Conservation (phyloP, 1,140 invertebrate genomes). For the Diorhabda sublineata region DNA sequence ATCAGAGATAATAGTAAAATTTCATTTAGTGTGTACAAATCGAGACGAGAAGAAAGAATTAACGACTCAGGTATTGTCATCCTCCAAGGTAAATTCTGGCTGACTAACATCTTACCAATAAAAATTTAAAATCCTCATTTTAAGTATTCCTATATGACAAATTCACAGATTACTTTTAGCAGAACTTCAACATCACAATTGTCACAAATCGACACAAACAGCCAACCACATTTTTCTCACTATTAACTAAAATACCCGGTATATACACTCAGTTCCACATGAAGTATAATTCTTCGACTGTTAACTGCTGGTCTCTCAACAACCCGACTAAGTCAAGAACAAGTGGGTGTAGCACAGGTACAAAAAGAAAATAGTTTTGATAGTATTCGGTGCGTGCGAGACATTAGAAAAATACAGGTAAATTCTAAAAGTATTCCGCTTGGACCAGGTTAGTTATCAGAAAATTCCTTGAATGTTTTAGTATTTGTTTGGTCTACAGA, state of each 20-base stretch:
- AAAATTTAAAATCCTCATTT: slow-evolving; percentile 45
- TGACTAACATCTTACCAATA: slow-evolving; percentile 40
- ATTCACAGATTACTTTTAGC: slow-evolving; percentile 16
- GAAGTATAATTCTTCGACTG: neutral
- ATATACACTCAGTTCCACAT: neutral
- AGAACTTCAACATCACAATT: slow-evolving; percentile 14
- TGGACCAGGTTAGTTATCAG: slow-evolving; percentile 34
- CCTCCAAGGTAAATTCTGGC: too few relatives aligned
- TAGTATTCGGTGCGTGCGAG: neutral
- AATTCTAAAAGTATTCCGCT: slow-evolving; percentile 36
- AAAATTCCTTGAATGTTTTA: slow-evolving; percentile 31
- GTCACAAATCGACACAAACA: neutral
- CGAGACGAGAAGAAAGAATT: too few relatives aligned
- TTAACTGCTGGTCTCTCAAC: slow-evolving; percentile 7
- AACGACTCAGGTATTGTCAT: too few relatives aligned
- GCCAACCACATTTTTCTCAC: slow-evolving; percentile 6
- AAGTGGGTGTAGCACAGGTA: slow-evolving; percentile 43
- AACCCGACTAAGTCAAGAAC: slow-evolving; percentile 26
- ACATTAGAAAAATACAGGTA: slow-evolving; percentile 5
- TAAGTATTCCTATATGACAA: slow-evolving; percentile 9
- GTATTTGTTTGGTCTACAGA: slow-evolving; percentile 27
- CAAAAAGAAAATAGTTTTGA: slow-evolving; percentile 34
- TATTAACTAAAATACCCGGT: slow-evolving; percentile 16
- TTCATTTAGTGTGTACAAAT: too few relatives aligned
- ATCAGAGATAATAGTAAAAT: too few relatives aligned